Evolutionary conservation across 2,888 invertebrate species (phyloP).

Genomic region (Molanna angustata): DNA sequence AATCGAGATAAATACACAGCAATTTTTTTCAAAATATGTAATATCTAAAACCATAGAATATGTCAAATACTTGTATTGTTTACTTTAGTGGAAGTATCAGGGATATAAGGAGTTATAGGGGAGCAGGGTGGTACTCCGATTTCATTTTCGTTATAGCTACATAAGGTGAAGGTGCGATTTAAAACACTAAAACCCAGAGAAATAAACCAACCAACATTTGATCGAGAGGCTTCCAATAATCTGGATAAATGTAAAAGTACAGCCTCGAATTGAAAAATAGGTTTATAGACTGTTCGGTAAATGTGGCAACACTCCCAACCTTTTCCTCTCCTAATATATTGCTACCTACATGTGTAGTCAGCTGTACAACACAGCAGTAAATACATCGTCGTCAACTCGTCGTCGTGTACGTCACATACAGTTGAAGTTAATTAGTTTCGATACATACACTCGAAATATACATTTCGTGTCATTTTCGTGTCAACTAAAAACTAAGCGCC

Average conservation of each 20-base stretch:
- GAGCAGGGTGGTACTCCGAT: background rate
- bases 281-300: too few species aligned
- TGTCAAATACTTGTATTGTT: background rate
- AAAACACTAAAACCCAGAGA: background rate
- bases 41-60: background rate
- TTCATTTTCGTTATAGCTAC: background rate
- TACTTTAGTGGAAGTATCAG: slow-evolving; percentile 3
- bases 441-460: too few species aligned
- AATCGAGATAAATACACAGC: background rate
- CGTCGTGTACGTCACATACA: too few species aligned
- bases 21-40: background rate
- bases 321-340: too few species aligned
- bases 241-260: background rate
- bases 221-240: background rate
- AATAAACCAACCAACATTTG: background rate
- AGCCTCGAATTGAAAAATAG: background rate
- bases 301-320: too few species aligned
- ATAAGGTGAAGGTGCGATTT: background rate
- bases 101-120: background rate
- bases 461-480: too few species aligned
- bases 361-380: too few species aligned
- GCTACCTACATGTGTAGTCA: too few species aligned
- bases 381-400: too few species aligned
- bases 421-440: too few species aligned
- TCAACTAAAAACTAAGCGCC: too few species aligned